phyloP scores from a whole-genome alignment of 2,797 vertebrate species.

The Pseudochirops cupreus region DNA sequence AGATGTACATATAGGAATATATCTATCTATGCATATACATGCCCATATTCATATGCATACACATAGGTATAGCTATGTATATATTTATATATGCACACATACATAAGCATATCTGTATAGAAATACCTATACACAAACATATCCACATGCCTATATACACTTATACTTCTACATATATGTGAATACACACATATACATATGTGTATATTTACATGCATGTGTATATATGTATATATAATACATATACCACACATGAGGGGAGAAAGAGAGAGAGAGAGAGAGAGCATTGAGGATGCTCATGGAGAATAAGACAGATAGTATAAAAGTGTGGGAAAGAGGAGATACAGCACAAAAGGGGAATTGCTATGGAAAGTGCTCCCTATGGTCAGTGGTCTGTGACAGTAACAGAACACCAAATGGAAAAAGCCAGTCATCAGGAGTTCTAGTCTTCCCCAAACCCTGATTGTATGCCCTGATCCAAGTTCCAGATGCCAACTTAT shows the following conservation, averaged over 20 bases:
- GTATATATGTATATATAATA: too few species aligned
- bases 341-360: neutral
- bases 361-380: neutral
- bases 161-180: too few species aligned
- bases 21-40: neutral
- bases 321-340: neutral
- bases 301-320: neutral
- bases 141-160: neutral
- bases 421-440: neutral
- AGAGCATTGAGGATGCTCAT: too few species aligned
- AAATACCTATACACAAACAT: neutral
- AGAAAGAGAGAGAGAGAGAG: too few species aligned
- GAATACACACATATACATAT: too few species aligned
- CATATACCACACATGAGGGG: too few species aligned
- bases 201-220: too few species aligned
- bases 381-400: neutral
- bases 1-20: neutral
- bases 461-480: neutral
- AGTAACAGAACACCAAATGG: neutral
- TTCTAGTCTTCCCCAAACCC: neutral
- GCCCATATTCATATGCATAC: neutral
- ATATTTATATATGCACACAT: neutral
- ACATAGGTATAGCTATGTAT: too few species aligned
- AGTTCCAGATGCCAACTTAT: neutral
- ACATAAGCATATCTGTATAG: neutral